Base-by-base conservation (phyloP, 2,888 invertebrate species). In the Scotopteryx bipunctaria region DNA sequence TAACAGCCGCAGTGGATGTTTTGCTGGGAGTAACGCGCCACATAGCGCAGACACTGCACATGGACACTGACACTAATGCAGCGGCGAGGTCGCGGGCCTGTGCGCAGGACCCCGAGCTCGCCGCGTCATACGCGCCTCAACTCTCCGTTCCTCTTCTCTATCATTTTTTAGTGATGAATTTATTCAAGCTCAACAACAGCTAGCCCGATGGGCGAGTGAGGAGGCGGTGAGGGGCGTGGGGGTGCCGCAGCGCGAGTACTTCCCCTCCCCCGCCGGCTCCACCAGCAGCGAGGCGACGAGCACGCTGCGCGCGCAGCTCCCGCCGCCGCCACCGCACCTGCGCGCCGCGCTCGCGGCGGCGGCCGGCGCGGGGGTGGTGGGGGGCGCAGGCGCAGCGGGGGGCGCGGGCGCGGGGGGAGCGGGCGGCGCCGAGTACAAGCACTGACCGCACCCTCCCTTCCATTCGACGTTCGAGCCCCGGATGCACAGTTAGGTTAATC, bases 181-280 rank as follows among this genome's bases (percentile, higher is more conserved):
- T 96, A 95, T 96, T 96, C 96, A 96, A 96, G 96, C 96, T 95
- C 96, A 96, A 95, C 96, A 95, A 95, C 96, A 95, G 94, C 94
- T 95, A 95, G 96, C 95, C 94, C 96, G 95, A 93, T 96, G 96
- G 95, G 96, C 95, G 93, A 96, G 96, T 95, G 95, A 96, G 92
- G 95, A 95, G 91, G 92, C 92, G 86, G 92, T 93, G 87, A 33
- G 92, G 91, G 87, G 91, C 86, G 85, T 35, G 42, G n/a, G 91
- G 86, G 86, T 84, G 53, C 54, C 52, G 41, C 60, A 56, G 66
- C 86, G 90, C 83, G 88, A 87, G 61, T 81, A 81, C 80, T 73
- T 73, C 76, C 81, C 81, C 53, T 79, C 84, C 76, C 82, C 91
- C 79, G 84, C 85, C 49, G 70, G 64, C 73, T 75, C 90, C 84